phyloP scores from a whole-genome alignment of 2,113 vertebrate species.

The Progne subis region DNA sequence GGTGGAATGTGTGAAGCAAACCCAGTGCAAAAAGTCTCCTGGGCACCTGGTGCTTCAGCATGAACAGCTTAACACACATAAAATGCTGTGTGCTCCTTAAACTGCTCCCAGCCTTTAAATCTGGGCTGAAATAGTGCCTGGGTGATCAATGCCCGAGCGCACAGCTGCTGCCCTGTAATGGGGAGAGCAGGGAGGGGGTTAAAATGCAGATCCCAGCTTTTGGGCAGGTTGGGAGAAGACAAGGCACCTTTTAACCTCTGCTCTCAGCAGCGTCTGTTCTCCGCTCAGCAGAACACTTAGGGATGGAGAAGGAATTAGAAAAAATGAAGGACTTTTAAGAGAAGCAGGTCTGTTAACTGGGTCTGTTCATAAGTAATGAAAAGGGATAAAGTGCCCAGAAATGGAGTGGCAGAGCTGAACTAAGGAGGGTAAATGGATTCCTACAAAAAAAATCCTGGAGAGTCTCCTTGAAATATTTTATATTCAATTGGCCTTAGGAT shows the following conservation, averaged over 20 bases:
- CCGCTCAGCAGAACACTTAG: background rate
- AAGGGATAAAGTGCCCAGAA: slow-evolving; percentile 20
- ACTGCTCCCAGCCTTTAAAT: background rate
- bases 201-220: background rate
- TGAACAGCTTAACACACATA: background rate
- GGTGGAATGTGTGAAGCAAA: background rate
- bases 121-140: background rate
- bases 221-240: background rate
- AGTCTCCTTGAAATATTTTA: background rate
- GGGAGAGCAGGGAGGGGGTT: background rate
- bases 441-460: background rate
- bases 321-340: background rate
- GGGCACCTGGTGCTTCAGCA: background rate
- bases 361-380: background rate
- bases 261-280: background rate
- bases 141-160: background rate
- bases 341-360: background rate
- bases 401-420: background rate
- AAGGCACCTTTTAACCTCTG: background rate
- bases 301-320: background rate
- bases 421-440: background rate
- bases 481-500: background rate
- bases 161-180: accelerated
- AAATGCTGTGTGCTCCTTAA: slow-evolving; percentile 1
- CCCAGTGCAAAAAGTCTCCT: background rate